Evolutionary conservation across 1,140 invertebrate genomes (phyloP).

Genomic region (Aphis craccivora): DNA sequence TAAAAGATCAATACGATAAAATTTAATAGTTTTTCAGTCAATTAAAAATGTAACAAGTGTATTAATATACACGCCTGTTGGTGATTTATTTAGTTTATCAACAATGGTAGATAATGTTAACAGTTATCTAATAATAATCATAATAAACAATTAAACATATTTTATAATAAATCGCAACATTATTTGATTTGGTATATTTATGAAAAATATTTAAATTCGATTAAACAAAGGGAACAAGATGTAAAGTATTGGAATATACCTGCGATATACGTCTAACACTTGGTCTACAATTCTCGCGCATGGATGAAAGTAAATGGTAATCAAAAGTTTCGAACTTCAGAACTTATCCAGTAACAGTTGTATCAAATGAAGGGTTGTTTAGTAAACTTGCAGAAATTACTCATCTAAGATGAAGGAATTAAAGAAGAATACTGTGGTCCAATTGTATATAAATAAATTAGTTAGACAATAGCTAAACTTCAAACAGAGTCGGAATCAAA

Average conservation of each 20-base stretch:
- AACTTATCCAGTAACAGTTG: not conserved
- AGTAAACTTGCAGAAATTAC: conserved; percentile 4
- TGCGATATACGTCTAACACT: not conserved
- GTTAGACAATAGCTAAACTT: not conserved
- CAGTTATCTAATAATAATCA: not conserved
- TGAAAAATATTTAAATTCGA: not conserved
- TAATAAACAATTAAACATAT: not conserved
- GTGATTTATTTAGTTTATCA: not conserved
- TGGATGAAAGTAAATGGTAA: not conserved
- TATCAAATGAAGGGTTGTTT: not conserved
- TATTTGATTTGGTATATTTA: not conserved
- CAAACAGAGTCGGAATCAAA: not conserved
- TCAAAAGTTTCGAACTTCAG: conserved; percentile 1
- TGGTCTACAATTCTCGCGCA: not conserved
- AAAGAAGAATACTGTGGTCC: not conserved
- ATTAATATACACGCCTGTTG: not conserved
- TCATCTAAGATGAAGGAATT: not conserved
- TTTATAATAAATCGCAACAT: not conserved
- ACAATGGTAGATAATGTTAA: not conserved
- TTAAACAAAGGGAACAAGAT: not conserved
- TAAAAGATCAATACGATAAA: too few relatives aligned
- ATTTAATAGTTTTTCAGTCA: too few relatives aligned
- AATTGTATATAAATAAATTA: conserved; percentile 16
- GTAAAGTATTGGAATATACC: not conserved
- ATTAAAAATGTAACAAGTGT: not conserved